Evolutionary conservation across 2,113 vertebrate species (phyloP).

Genomic region (Progne subis): DNA sequence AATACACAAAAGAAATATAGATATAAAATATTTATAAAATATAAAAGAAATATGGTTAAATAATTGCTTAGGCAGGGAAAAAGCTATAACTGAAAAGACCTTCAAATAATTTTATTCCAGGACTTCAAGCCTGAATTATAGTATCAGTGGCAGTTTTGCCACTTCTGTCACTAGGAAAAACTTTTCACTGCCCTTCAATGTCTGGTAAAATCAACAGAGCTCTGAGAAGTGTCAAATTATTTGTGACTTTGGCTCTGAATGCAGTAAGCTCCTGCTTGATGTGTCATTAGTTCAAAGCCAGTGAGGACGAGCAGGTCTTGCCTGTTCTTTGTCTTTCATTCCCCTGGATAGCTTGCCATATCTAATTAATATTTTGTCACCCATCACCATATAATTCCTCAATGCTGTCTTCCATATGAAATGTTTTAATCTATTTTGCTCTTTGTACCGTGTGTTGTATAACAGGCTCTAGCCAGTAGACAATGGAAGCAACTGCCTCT

Average conservation of each 20-base stretch:
- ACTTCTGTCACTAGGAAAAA: neutral
- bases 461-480: neutral
- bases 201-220: conserved; percentile 37
- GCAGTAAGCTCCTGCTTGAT: conserved; percentile 10
- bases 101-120: neutral
- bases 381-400: conserved; percentile 3
- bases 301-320: neutral
- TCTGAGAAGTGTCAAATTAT: conserved; percentile 30
- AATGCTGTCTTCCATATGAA: conserved; percentile 23
- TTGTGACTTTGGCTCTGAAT: neutral
- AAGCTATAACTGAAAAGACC: neutral
- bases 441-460: conserved; percentile 9
- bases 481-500: conserved; percentile 3
- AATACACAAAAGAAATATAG: conserved; percentile 22
- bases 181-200: conserved; percentile 9
- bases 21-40: conserved; percentile 54
- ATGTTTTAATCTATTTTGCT: conserved; percentile 48
- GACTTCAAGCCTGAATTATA: neutral
- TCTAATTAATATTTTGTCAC: conserved; percentile 56
- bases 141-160: neutral
- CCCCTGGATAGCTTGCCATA: conserved; percentile 6
- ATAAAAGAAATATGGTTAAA: conserved; percentile 24
- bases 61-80: neutral
- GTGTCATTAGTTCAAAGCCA: conserved; percentile 49
- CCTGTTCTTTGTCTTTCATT: conserved; percentile 23